These are phyloP conservation scores for Sabellastarte sp. DNA, from an alignment of 2,888 invertebrate species.

Conservation along the genomic window DNA sequence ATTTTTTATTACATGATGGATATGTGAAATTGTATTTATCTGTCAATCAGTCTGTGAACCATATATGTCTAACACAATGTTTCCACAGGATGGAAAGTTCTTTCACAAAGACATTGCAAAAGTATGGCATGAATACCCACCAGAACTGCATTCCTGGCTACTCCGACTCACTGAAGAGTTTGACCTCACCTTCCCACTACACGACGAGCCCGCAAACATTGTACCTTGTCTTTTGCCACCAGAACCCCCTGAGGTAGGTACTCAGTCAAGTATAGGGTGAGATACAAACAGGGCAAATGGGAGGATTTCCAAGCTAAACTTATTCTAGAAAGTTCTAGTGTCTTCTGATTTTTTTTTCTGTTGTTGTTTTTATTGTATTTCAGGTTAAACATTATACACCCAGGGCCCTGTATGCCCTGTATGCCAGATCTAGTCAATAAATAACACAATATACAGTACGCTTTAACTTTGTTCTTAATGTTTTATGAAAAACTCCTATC, in stretches of 20 bases:
- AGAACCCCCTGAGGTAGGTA: constrained; percentile 42
- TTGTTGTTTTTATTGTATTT: background rate
- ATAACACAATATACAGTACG: no score
- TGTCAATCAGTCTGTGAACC: no score
- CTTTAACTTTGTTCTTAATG: no score
- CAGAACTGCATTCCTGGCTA: constrained; percentile 50
- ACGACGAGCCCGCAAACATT: constrained; percentile 40
- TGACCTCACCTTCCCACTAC: constrained; percentile 54
- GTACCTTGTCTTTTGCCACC: constrained; percentile 58
- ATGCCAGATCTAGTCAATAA: no score
- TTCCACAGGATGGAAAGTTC: constrained; percentile 40
- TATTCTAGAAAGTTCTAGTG: no score
- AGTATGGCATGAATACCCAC: constrained; percentile 49
- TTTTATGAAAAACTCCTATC: no score
- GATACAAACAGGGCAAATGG: no score
- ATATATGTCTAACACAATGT: no score
- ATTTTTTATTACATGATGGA: no score
- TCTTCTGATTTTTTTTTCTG: background rate
- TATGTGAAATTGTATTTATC: no score
- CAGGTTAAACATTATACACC: background rate
- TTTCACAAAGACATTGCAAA: constrained; percentile 41
- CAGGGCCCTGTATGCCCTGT: no score
- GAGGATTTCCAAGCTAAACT: no score
- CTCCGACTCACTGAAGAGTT: constrained; percentile 57
- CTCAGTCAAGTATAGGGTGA: background rate